Evolutionary conservation across 30 jellyfish, hydroid and myxozoan genomes (phyloP).

Genomic region (Hydractinia echinata): DNA sequence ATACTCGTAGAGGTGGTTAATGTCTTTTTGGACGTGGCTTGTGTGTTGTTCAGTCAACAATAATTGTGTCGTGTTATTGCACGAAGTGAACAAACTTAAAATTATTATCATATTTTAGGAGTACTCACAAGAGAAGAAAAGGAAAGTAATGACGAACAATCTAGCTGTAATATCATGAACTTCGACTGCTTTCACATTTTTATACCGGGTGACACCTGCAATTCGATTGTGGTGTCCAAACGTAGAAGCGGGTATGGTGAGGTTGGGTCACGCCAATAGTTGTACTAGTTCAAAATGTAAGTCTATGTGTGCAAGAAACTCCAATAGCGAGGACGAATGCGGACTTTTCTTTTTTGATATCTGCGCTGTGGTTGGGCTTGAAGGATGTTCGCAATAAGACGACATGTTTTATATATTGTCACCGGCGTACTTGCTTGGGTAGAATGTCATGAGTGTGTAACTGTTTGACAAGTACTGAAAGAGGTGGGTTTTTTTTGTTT

Average conservation of each 20-base stretch:
- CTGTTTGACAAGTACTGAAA: neutral
- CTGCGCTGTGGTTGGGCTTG: too few species aligned
- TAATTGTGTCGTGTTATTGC: too few species aligned
- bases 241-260: slow-evolving; percentile 84
- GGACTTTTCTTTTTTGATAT: too few species aligned
- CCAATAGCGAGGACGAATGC: too few species aligned
- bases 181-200: slow-evolving; percentile 85
- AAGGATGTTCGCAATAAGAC: too few species aligned
- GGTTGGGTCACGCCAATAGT: slow-evolving; percentile 92
- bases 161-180: slow-evolving; percentile 92
- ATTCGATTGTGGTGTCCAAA: slow-evolving; percentile 88
- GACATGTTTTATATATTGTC: too few species aligned
- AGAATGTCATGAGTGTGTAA: too few species aligned
- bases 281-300: slow-evolving; percentile 92
- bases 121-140: slow-evolving; percentile 60
- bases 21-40: neutral
- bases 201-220: slow-evolving; percentile 89
- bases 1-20: slow-evolving; percentile 83
- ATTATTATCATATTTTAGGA: slow-evolving; percentile 41
- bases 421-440: too few species aligned
- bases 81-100: too few species aligned
- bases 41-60: too few species aligned
- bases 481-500: neutral
- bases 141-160: slow-evolving; percentile 75
- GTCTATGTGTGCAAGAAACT: too few species aligned